Evolutionary conservation across 2,888 invertebrate species (phyloP).

Genomic region (Drosophila atripex): DNA sequence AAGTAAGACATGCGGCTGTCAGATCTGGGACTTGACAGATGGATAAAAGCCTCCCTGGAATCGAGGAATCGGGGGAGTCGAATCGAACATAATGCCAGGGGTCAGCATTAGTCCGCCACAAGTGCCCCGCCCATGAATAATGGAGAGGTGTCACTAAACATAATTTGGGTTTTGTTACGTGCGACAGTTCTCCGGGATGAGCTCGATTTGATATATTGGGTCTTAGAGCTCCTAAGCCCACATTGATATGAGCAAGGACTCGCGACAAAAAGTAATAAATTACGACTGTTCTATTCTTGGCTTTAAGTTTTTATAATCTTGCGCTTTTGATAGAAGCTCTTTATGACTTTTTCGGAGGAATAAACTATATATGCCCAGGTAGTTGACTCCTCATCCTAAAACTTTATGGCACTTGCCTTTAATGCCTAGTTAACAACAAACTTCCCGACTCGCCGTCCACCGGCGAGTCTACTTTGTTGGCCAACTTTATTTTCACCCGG

Average conservation of each 20-base stretch:
- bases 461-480: constrained; percentile 51
- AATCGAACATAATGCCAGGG: constrained; percentile 52
- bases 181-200: background rate
- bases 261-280: constrained; percentile 23
- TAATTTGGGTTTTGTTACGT: constrained; percentile 20
- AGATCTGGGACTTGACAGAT: constrained; percentile 57
- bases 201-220: background rate
- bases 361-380: constrained; percentile 21
- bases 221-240: constrained; percentile 10
- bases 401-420: constrained; percentile 60
- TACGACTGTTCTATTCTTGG: constrained; percentile 1
- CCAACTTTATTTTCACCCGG: constrained; percentile 60
- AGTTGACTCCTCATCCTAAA: constrained; percentile 33
- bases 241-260: constrained; percentile 27
- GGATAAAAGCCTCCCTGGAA: constrained; percentile 46
- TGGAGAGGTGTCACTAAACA: constrained; percentile 47
- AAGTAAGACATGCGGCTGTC: constrained; percentile 59
- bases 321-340: constrained; percentile 1
- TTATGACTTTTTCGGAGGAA: constrained; percentile 19
- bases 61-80: constrained; percentile 38
- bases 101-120: constrained; percentile 44
- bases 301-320: constrained; percentile 19
- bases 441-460: constrained; percentile 20
- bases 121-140: constrained; percentile 57
- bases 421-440: constrained; percentile 42